Evolutionary conservation across 2,113 vertebrate species (phyloP).

Genomic region (Saimiri boliviensis): DNA sequence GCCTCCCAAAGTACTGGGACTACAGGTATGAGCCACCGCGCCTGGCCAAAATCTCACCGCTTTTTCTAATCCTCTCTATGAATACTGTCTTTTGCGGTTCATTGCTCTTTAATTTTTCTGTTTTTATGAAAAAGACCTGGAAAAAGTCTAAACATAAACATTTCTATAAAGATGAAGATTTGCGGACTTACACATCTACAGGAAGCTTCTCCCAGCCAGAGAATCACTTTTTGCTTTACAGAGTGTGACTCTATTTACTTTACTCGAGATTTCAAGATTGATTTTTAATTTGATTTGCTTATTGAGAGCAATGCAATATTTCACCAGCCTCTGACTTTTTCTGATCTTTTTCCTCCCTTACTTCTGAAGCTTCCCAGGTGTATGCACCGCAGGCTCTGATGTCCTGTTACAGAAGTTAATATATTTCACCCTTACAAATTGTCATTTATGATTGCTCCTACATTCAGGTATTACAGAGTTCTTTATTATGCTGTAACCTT

Average conservation of each 20-base stretch:
- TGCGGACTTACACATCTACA: neutral
- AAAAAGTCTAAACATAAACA: neutral
- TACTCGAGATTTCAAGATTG: neutral
- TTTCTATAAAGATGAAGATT: neutral
- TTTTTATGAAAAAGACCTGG: neutral
- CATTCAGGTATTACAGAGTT: conserved; percentile 75
- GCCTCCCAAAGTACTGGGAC: no score
- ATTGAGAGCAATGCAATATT: conserved; percentile 45
- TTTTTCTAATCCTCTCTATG: neutral
- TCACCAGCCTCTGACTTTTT: conserved; percentile 43
- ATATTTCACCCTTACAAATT: conserved; percentile 48
- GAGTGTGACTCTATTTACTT: conserved; percentile 36
- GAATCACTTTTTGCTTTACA: conserved; percentile 20
- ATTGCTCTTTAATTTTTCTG: neutral
- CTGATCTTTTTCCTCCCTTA: conserved; percentile 37
- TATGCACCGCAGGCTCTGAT: conserved; percentile 50
- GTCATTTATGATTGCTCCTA: conserved; percentile 63
- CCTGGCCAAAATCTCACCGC: neutral
- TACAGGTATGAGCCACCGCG: no score
- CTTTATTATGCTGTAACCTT: conserved; percentile 80
- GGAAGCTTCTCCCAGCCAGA: neutral
- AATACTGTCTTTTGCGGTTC: neutral
- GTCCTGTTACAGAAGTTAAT: conserved; percentile 1
- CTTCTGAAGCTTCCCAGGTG: conserved; percentile 50
- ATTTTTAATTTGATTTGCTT: conserved; percentile 51